Evolutionary conservation across 2,888 invertebrate species (phyloP), one percentile per base, ranked within the genome.

Genomic region (Amphipoea lucens): DNA sequence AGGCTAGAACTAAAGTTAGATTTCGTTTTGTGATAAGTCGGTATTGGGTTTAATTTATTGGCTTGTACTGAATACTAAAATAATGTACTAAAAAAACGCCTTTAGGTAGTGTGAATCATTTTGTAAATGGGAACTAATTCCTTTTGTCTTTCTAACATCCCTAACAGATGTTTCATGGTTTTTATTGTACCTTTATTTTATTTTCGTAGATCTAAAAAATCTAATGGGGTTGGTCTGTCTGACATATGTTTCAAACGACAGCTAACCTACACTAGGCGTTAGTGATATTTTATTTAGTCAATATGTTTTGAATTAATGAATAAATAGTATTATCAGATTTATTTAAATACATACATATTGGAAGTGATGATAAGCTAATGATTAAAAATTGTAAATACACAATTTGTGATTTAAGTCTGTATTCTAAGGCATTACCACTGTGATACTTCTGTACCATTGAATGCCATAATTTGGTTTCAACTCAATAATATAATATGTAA

Each of bases 181-280:
- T 82, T 78, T 86, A 86, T 79, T 90, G 82, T 88, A 83, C 76
- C 65, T 75, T 83, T 80, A 78, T 84, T 81, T 84, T 83, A 82
- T 83, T 85, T 87, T 89, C 88, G 83, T 90, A 90, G 86, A 89
- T 90, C 84, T 82, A 85, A 88, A 86, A 82, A 85, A 83, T 86
- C 82, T 86, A 81, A 83, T 75, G 79, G 84, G 78, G 84, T 89
- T 90, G 91, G 92, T 86, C 83, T 73, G 92, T 94, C 94, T 91
- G 90, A 90, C 90, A 95, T 95, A 95, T 95, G 95, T 95, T 95
- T 87, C 91, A 91, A 93, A 94, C 83, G 95, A 93, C 92, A 82
- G 89, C 90, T 92, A 91, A 89, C 85, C 84, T 90, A 84, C 76
- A 85, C 86, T 85, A 85, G 77, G 78, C 54, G 57, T 70, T 88